Evolutionary conservation across 2,797 vertebrate species (phyloP).

Genomic region (Eospalax fontanierii): DNA sequence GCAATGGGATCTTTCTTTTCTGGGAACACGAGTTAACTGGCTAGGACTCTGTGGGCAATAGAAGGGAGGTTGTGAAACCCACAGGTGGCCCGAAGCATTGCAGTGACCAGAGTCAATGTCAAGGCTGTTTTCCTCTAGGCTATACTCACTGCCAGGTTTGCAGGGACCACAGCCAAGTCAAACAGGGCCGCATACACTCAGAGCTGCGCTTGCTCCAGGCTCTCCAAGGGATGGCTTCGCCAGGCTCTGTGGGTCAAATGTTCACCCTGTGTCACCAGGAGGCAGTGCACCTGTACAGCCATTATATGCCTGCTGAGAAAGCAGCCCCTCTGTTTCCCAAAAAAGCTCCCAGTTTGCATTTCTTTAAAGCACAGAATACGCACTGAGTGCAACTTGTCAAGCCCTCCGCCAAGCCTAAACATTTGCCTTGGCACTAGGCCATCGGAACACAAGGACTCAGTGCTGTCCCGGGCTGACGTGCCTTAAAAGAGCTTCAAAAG

Average conservation of each 20-base stretch:
- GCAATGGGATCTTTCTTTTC: conserved; percentile 53
- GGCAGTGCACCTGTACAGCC: conserved; percentile 71
- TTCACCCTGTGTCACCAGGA: not conserved
- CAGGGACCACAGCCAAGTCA: conserved; percentile 61
- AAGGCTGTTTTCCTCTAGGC: conserved; percentile 68
- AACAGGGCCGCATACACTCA: conserved; percentile 58
- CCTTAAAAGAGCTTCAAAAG: conserved; percentile 25
- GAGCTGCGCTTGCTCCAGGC: conserved; percentile 22
- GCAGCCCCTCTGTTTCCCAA: not conserved
- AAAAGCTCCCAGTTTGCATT: conserved; percentile 57
- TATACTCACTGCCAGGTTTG: not conserved
- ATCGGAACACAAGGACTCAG: conserved; percentile 39
- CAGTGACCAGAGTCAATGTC: conserved; percentile 58
- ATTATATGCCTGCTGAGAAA: conserved; percentile 4
- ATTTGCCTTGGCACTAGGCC: conserved; percentile 79
- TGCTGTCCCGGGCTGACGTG: not conserved
- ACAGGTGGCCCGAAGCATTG: conserved; percentile 59
- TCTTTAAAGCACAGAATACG: conserved; percentile 62
- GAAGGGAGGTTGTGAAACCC: conserved; percentile 67
- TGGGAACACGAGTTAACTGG: conserved; percentile 45
- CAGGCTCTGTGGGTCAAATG: conserved; percentile 59
- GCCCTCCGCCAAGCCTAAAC: conserved; percentile 76
- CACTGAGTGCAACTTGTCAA: conserved; percentile 34
- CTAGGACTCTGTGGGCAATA: conserved; percentile 5
- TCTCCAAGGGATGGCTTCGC: not conserved